phyloP scores from a whole-genome alignment of 2,888 invertebrate species.

The Tethea ocularis region DNA sequence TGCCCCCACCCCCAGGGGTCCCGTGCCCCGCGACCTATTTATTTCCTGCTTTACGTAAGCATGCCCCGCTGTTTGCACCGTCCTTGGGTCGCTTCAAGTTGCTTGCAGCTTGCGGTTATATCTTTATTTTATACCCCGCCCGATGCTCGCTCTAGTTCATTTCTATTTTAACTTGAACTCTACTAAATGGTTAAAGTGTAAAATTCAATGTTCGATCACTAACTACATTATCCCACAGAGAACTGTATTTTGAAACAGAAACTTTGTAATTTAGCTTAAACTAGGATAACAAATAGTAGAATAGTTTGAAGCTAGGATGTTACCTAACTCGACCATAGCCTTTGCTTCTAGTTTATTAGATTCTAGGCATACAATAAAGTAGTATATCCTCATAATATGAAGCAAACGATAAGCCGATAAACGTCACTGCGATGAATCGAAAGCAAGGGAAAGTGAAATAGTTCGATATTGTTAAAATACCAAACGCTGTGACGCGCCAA shows the following conservation, averaged over 20 bases:
- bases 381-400: background rate
- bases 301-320: background rate
- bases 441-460: slow-evolving; percentile 51
- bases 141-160: background rate
- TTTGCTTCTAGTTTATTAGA: background rate
- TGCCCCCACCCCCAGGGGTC: slow-evolving; percentile 30
- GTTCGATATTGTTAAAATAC: slow-evolving; percentile 47
- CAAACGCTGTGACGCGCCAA: slow-evolving; percentile 25
- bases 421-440: slow-evolving; percentile 14
- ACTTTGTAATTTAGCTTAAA: too few species aligned
- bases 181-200: too few species aligned
- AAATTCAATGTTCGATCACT: too few species aligned
- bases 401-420: slow-evolving; percentile 12
- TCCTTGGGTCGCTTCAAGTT: slow-evolving; percentile 24
- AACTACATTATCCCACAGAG: too few species aligned
- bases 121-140: slow-evolving; percentile 8
- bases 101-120: slow-evolving; percentile 7
- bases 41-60: slow-evolving; percentile 61
- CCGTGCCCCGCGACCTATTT: slow-evolving; percentile 65
- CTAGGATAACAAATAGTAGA: too few species aligned
- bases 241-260: too few species aligned
- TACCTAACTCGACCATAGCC: background rate
- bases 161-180: too few species aligned
- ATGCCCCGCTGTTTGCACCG: slow-evolving; percentile 29
- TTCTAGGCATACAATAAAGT: background rate